Evolutionary conservation across 2,797 vertebrate species (phyloP).

Genomic region (Manis crassicaudata): DNA sequence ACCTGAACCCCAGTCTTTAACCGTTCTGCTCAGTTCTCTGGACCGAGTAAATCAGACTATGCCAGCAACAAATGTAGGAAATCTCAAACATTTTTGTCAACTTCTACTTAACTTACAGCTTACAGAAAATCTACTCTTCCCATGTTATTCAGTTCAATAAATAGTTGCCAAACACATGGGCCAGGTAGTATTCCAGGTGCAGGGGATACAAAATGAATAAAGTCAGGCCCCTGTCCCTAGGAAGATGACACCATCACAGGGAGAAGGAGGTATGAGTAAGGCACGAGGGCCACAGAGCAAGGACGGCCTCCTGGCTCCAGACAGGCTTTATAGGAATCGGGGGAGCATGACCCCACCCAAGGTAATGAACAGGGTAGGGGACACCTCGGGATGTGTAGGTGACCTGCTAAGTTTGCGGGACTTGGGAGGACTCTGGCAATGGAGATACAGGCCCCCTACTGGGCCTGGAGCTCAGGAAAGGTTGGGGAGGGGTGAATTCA

Average conservation of each 20-base stretch:
- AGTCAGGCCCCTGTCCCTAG: background rate
- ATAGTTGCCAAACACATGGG: background rate
- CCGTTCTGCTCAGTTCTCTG: background rate
- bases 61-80: background rate
- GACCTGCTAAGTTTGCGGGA: background rate
- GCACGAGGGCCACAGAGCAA: background rate
- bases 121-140: background rate
- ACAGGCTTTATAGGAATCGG: background rate
- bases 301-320: background rate
- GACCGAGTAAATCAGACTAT: background rate
- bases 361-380: background rate
- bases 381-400: accelerated
- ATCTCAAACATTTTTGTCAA: background rate
- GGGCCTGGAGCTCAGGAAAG: background rate
- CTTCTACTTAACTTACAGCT: background rate
- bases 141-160: background rate
- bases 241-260: background rate
- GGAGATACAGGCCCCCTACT: background rate
- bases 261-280: background rate
- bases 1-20: background rate
- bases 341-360: background rate
- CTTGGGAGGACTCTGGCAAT: background rate
- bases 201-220: background rate
- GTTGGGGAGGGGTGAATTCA: no score
- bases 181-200: background rate